These are phyloP conservation scores for Nyctalus aviator DNA, from an alignment of 2,797 vertebrate genomes.

Conservation along the genomic window DNA sequence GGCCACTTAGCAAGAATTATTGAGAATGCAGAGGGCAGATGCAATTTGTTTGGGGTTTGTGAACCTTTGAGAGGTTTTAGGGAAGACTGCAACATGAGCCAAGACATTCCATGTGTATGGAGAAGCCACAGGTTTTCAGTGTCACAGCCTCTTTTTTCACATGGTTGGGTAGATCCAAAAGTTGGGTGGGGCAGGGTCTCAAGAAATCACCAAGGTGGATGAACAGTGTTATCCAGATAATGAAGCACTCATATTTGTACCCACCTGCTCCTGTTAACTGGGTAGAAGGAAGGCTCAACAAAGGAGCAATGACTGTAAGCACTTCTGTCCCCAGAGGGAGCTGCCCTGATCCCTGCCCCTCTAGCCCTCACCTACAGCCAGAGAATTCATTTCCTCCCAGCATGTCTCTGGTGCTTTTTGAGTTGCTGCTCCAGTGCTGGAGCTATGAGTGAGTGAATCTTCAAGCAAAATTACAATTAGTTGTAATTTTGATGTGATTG, in stretches of 20 bases:
- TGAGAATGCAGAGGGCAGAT: not conserved
- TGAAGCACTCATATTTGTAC: not conserved
- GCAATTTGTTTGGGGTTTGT: not conserved
- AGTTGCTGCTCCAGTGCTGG: not conserved
- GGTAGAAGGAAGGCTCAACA: not conserved
- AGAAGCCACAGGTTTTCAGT: too few species aligned
- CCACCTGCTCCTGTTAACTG: too few species aligned
- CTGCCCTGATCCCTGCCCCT: not conserved
- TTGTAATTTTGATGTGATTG: not conserved
- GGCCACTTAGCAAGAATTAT: not conserved
- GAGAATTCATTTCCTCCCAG: not conserved
- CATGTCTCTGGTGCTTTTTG: not conserved
- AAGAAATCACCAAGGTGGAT: not conserved
- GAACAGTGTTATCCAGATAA: not conserved
- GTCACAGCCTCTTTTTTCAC: too few species aligned
- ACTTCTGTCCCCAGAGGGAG: not conserved
- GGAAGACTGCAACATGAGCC: not conserved
- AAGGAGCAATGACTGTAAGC: not conserved
- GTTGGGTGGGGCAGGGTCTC: not conserved
- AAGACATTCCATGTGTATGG: not conserved
- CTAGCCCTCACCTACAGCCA: not conserved
- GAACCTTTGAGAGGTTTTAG: not conserved
- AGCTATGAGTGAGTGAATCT: not conserved
- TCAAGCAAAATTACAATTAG: not conserved
- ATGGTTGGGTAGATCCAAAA: not conserved